Evolutionary conservation across 2,888 invertebrate species (phyloP), one percentile per base, ranked within the genome.

Genomic region (Caenorhabditis wallacei): DNA sequence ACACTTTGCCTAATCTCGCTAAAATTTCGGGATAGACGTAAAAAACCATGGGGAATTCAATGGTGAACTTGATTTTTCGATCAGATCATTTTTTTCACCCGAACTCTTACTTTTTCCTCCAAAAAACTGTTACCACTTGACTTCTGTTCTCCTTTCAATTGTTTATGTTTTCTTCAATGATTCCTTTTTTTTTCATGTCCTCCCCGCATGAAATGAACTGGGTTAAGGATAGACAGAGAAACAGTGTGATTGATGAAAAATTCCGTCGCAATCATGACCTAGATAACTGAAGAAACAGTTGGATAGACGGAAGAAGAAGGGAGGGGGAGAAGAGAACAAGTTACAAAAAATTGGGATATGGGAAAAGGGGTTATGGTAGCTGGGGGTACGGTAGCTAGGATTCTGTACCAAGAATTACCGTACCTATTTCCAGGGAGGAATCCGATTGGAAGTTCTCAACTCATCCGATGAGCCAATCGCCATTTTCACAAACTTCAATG

Each of bases 401-500:
- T n/a, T n/a, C n/a, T n/a, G n/a, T n/a, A n/a, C n/a, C n/a, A n/a
- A n/a, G n/a, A n/a, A n/a, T n/a, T n/a, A n/a, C n/a, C n/a, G n/a
- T n/a, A n/a, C 48, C 37, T 66, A n/a, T 51, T 59, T 80, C 18
- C 93, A 97, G 97, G 97, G 97, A 86, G 97, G 97, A 66, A 97
- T 95, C 92, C 95, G 95, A 91, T 93, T 97, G 79, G 95, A 97
- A 92, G 94, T 98, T 74, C 93, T 97, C 90, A 96, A 97, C 92
- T 94, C 94, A 79, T 93, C 96, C 86, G 96, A 96, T 92, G 94
- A 96, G 89, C 96, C 96, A 10, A 94, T 96, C 20, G 93, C 96
- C 89, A 96, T 96, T 92, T 94, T 96, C 89, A 96, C 96, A 0
- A 85, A 86, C 54, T 85, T 88, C 82, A 82, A 78, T 18, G 86